Base-by-base conservation (phyloP, 2,113 vertebrate species). In the Syngnathoides biaculeatus region DNA sequence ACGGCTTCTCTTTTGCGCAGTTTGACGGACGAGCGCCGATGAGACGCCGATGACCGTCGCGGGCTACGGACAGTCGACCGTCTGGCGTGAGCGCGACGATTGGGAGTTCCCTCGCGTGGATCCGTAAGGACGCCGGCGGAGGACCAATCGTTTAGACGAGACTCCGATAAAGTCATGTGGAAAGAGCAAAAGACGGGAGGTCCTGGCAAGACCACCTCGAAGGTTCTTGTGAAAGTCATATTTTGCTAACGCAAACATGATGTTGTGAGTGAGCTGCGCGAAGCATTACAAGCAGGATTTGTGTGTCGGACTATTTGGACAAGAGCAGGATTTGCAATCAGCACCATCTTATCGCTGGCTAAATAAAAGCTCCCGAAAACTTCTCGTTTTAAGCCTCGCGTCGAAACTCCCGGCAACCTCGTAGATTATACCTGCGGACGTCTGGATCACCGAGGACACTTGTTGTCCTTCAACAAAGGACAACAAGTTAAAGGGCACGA, bases 81-180 rank as follows among this genome's bases (percentile, higher is more conserved):
- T 74, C 47, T 67, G 77, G 75, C 35, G 64, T 66, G 50, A 56
- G 72, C 12, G 47, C 24, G 15, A 58, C 45, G 39, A 69, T 47
- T 67, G 66, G 52, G 72, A 78, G 43, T 72, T 50, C 73, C 27
- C 78, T 68, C 62, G 68, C 80, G 60, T 72, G 58, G 19, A 75
- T 65, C 9, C 79, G 71, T 15, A n/a, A 65, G n/a, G 74, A 66
- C 3, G 19, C 67, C 27, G n/a, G 57, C 22, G 15, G 12, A 56
- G 20, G 58, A 30, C 3, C 60, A 79, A 62, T 15, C 26, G 56
- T 43, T 39, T 47, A 58, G 13, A 55, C 52, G 19, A 59, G 26
- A 71, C 38, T 58, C 26, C 57, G n/a, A 59, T 61, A 7, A 64
- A n/a, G 13, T 22, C 43, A 39, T n/a, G n/a, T 26, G 62, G 27